phyloP scores from a whole-genome alignment of 2,888 invertebrate genomes.

The Timema podura region DNA sequence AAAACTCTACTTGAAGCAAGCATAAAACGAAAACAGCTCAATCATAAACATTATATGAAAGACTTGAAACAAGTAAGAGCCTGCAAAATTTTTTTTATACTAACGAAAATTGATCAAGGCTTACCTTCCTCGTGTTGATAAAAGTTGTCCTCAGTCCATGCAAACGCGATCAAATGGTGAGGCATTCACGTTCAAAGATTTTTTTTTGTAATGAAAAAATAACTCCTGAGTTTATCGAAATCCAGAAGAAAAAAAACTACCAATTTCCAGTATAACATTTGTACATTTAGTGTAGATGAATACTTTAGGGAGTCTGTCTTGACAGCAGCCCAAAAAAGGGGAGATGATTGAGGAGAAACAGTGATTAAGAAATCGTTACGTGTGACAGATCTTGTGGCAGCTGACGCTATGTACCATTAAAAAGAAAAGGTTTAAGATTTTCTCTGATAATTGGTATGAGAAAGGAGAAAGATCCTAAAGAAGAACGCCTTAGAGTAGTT shows the following conservation, averaged over 20 bases:
- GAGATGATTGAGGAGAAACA: not conserved
- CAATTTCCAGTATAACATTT: not conserved
- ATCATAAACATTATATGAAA: not conserved
- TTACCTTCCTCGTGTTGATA: not conserved
- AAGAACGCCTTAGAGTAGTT: too few relatives aligned
- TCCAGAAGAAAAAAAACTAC: constrained; percentile 3
- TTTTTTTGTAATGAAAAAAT: not conserved
- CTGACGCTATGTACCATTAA: constrained; percentile 6
- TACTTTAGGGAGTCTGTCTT: not conserved
- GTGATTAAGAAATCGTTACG: not conserved
- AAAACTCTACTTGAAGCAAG: constrained; percentile 3
- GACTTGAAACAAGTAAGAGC: not conserved
- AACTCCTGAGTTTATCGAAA: not conserved
- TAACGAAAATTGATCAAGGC: not conserved
- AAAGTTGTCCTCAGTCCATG: not conserved
- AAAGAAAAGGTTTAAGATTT: too few relatives aligned
- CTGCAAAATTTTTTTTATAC: not conserved
- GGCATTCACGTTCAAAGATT: not conserved
- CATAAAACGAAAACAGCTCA: not conserved
- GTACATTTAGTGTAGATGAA: not conserved
- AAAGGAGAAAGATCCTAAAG: too few relatives aligned
- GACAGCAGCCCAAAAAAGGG: not conserved
- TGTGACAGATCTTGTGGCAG: not conserved
- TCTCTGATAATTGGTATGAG: too few relatives aligned
- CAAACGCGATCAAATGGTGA: not conserved